Evolutionary conservation across 2,888 invertebrate genomes (phyloP), one percentile per base, ranked within the genome.

Genomic region (Heliothis peltigera): DNA sequence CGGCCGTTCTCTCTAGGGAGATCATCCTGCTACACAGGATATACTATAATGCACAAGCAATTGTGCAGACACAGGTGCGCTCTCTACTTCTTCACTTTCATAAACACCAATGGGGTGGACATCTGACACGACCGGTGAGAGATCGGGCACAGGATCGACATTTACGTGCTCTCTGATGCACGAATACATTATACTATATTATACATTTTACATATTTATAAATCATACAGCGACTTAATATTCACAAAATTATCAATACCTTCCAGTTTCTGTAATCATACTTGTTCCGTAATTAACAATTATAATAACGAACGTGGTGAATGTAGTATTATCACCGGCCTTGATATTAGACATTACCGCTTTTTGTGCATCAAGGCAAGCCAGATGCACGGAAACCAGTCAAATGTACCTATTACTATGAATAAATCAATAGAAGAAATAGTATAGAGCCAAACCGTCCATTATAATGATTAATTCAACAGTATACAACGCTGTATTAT

Each of bases 291-390:
- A 75, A 70, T 43, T 42, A 56, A 48, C 32, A 15, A 42, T 15
- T 59, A 21, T 10, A 54, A 43, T 61, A 46, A 60, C 25, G 35
- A n/a, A n/a, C n/a, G 10, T 44, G 44, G 71, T 73, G 59, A 73
- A 73, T 64, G 57, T 60, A 15, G 28, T n/a, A 59, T 75, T 59
- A 51, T 61, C 25, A 48, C 39, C 22, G 32, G 51, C 72, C 77
- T 67, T 67, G 72, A 61, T 58, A 64, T 59, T 70, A 70, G 59
- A 53, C 49, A 48, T 54, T 44, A 44, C 46, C 8, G 25, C 21
- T 61, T 61, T 64, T 76, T 32, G 58, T 72, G 64, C 61, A 77
- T 68, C 77, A 77, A 72, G 77, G 73, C 10, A 18, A 75, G 5
- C 68, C 8, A 44, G 77, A 54, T 77, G 73, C 73, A 57, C 4